Evolutionary conservation across 2,888 invertebrate genomes (phyloP).

Genomic region (Zootermopsis nevadensis): DNA sequence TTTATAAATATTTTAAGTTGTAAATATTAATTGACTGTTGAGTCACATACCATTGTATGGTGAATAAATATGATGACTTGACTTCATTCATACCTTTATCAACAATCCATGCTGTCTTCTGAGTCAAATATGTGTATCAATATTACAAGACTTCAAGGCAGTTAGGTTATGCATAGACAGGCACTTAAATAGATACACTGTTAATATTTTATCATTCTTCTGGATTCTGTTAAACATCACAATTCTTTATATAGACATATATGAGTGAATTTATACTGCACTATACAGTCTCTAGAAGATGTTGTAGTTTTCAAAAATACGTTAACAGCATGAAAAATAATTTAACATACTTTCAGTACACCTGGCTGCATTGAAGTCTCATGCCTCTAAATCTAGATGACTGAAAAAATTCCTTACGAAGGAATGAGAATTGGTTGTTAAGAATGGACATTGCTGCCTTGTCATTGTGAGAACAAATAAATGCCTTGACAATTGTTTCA

Average conservation of each 20-base stretch:
- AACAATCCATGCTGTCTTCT: neutral
- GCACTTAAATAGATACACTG: too few species aligned
- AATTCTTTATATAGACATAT: neutral
- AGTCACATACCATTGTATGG: too few species aligned
- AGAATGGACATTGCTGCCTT: slow-evolving; percentile 38
- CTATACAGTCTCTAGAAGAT: neutral
- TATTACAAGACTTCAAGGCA: slow-evolving; percentile 1
- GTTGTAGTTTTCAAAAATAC: neutral
- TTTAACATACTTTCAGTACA: neutral
- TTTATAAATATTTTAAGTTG: too few species aligned
- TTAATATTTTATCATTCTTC: too few species aligned
- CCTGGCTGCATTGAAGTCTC: neutral
- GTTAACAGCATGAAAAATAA: neutral
- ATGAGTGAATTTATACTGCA: neutral
- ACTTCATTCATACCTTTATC: too few species aligned
- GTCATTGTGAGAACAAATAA: slow-evolving; percentile 50
- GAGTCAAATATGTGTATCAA: neutral
- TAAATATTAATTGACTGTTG: too few species aligned
- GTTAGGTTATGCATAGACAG: neutral
- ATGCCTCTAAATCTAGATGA: neutral
- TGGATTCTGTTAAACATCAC: neutral
- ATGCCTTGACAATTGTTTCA: slow-evolving; percentile 51
- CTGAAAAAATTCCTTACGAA: neutral
- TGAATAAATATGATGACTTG: too few species aligned
- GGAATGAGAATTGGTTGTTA: neutral